Conservation (phyloP, 2,797 vertebrate genomes). For the Sparus aurata region DNA sequence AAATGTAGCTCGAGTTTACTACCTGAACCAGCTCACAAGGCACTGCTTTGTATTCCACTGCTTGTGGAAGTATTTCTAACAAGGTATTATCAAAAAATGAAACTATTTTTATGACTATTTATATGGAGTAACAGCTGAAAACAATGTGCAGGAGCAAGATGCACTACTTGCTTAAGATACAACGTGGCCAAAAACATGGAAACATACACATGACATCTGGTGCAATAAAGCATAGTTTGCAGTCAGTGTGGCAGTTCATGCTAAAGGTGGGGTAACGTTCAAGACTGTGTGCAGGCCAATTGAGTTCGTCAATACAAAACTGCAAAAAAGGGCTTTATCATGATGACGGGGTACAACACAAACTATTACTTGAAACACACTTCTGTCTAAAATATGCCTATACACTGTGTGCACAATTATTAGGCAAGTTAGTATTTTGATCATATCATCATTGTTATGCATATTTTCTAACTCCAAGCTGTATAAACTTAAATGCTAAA, state of each 20-base stretch:
- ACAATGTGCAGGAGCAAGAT: neutral
- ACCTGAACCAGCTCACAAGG: no score
- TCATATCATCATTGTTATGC: no score
- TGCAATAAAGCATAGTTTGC: neutral
- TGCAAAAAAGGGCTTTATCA: neutral
- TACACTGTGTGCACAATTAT: no score
- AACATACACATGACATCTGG: neutral
- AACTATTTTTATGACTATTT: neutral
- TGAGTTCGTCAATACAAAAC: neutral
- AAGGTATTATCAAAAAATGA: neutral
- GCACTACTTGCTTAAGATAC: no score
- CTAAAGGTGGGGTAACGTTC: neutral
- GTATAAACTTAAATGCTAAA: no score
- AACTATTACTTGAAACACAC: neutral
- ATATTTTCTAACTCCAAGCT: no score
- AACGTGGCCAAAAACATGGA: neutral
- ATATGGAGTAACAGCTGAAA: neutral
- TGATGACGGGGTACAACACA: neutral
- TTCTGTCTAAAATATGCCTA: neutral
- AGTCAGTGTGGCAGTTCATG: neutral
- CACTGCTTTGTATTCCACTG: no score
- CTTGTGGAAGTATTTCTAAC: no score
- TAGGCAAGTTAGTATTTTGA: no score
- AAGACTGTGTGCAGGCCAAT: neutral
- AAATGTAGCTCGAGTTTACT: no score